A percentile compares a stretch with the other conserved stretches of the same genome.
phyloP scores from a whole-genome alignment of 2,113 vertebrate species.

The Erythrolamprus reginae region DNA sequence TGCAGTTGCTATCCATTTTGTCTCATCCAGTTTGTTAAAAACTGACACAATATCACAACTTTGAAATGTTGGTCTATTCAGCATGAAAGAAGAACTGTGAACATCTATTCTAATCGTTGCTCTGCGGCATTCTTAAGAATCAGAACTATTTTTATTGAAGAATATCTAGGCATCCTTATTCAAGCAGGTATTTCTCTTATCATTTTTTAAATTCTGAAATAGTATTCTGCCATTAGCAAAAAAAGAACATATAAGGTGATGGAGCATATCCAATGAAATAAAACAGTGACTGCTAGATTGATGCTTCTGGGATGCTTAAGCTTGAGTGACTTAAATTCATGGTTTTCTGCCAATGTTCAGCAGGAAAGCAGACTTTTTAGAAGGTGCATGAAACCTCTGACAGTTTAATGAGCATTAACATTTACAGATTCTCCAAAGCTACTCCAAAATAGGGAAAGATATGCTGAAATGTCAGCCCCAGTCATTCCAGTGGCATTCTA shows the following conservation, averaged over 20 bases:
- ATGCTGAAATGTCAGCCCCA: background rate
- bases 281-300: background rate
- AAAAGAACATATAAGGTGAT: background rate
- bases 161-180: background rate
- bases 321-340: background rate
- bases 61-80: background rate
- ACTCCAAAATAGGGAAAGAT: background rate
- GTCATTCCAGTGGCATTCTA: background rate
- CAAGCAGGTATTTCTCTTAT: background rate
- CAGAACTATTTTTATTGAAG: background rate
- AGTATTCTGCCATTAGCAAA: background rate
- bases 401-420: background rate
- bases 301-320: background rate
- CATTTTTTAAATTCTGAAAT: background rate
- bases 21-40: background rate
- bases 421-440: background rate
- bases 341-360: background rate
- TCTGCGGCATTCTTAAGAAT: background rate
- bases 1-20: too few species aligned
- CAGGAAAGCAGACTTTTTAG: background rate
- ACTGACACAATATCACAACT: background rate
- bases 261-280: background rate
- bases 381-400: background rate
- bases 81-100: background rate
- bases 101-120: background rate